A percentile compares a stretch with the other conserved stretches of the same genome.
Conservation (phyloP, 2,888 invertebrate species). For the Drosophila eohydei region DNA sequence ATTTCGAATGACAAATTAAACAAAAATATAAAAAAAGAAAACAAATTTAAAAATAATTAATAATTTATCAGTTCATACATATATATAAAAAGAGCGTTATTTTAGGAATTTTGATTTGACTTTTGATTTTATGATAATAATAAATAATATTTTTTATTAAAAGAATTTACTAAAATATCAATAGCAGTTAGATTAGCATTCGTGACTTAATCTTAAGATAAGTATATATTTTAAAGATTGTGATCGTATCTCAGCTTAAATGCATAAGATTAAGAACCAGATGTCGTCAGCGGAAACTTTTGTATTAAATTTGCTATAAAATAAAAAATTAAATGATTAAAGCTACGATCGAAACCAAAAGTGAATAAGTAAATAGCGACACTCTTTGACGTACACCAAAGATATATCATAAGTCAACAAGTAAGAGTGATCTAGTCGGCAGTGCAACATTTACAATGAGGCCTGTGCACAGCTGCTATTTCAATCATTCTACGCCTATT, state of each 20-base stretch:
- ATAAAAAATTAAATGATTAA: background rate
- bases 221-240: slow-evolving; percentile 3
- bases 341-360: background rate
- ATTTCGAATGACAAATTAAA: slow-evolving; percentile 2
- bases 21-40: background rate
- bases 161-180: background rate
- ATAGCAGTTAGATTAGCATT: background rate
- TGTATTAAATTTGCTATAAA: background rate
- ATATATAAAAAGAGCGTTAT: background rate
- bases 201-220: background rate
- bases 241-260: background rate
- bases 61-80: background rate
- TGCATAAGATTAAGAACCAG: background rate
- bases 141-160: background rate
- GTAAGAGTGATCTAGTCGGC: background rate
- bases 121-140: background rate
- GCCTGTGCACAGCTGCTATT: no score
- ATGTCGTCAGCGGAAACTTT: background rate
- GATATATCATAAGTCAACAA: background rate
- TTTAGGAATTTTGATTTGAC: background rate
- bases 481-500: no score
- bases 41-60: slow-evolving; percentile 3
- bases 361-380: no score
- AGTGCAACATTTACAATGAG: background rate
- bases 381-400: no score